Evolutionary conservation across 2,113 vertebrate genomes (phyloP), one percentile per base, ranked within the genome.

Genomic region (mouse (Mus musculus)): DNA sequence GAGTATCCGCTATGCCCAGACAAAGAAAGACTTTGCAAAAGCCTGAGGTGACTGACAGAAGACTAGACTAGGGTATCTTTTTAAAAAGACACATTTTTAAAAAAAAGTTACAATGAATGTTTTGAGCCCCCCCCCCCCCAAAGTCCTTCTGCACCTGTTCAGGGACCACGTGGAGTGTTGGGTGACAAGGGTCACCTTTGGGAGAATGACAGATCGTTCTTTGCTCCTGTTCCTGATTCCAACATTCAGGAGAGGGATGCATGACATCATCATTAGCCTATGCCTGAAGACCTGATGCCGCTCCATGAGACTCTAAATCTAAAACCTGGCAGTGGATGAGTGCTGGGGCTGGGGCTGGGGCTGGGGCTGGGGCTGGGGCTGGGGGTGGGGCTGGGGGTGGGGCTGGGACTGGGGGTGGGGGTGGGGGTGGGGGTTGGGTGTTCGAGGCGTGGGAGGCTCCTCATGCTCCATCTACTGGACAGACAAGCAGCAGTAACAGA

Each of bases 61-160:
- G 61, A 2, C 0, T 3, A 65, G 61, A 2, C 0, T 3, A 17
- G 1, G 36, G 65, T 26, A 4, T 2, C 36, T 30, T 67, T 30
- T 67, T 67, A 12, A 67, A 28, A 67, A 67, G 65, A 67, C 11
- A 67, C 65, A 30, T 67, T 67, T 67, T 52, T 71, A 59, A 63
- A n/a, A 56, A 49, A 16, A 65, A 73, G 12, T 52, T 19, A 19
- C 69, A 24, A 17, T 14, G 30, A 46, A 20, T 11, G 16, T 30
- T 49, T 36, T 30, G 59, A 71, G 72, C 42, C 42, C 42, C 42
- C 42, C n/a, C n/a, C 42, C 42, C 42, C 42, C 42, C n/a, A n/a
- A 42, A 42, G 42, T 42, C 42, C 42, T 42, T 61, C 28, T 9
- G 19, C 19, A 52, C 28, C 28, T 10, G 56, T 3, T 4, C 4